Evolutionary conservation across 1,140 invertebrate species (phyloP), one percentile per base, ranked within the genome.

Genomic region (Heliconius melpomene): DNA sequence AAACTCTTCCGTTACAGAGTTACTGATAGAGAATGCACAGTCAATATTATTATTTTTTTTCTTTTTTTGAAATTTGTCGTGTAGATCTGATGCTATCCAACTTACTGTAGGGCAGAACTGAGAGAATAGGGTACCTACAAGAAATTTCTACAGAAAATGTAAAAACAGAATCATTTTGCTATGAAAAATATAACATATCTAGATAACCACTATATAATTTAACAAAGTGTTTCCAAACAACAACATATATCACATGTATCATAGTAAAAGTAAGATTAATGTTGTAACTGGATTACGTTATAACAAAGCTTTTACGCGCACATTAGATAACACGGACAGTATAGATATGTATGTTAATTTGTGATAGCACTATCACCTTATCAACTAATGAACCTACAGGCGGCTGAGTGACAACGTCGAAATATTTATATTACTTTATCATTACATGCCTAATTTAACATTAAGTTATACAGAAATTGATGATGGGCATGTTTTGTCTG

Each of bases 301-400:
- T 66, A 66, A 66, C 11, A 66, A 66, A 66, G 9, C 60, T 66
- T 66, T 66, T 66, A 66, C 26, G 60, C 26, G 60, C 5, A 66
- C 60, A 66, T 66, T 66, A 66, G 60, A 66, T 66, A 66, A 66
- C n/a, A 66, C 13, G 0, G 60, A 26, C 60, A 16, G 60, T 66
- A 29, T 66, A 13, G n/a, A 16, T 66, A 66, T 26, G n/a, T 60
- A 60, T 23, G 60, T 66, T 66, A 29, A 60, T 60, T 60, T 66
- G 60, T 66, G 60, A 66, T 66, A 66, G 26, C 26, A 66, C 26
- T 66, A 29, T 66, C 60, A 16, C 23, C 54, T 66, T 66, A 66
- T 66, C 60, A 66, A 29, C 60, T 66, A 66, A 66, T 66, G 60
- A 66, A 66, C 26, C 26, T 11, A 66, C 26, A 2, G 60, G 18